Base-by-base conservation (phyloP, 2,888 invertebrate species). In the Clunio marinus region DNA sequence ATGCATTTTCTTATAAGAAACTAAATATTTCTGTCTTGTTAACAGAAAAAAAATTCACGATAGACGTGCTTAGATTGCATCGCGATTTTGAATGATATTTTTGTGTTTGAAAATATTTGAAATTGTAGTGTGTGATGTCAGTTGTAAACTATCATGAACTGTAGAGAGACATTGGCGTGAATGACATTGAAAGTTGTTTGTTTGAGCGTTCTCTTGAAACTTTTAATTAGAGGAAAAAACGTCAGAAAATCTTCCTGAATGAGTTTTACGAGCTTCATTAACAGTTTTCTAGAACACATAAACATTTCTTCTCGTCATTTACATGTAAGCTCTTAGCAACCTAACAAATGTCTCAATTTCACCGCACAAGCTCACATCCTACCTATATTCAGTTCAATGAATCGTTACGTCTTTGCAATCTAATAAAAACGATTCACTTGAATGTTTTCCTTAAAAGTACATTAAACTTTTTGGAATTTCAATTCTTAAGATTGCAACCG, bases 381-480 rank as follows among this genome's bases (percentile, higher is more conserved):
- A 24, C 57, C 24, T 17, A 57, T 57, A 7, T 55, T 55, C 55
- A 51, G 66, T 66, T 66, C 66, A 66, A 66, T 66, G 66, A 66
- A 66, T 46, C 66, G 66, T 66, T 66, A 66, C 66, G 66, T 66
- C 20, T 51, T 46, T 22, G 20, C 46, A 28, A 51, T 51, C 66
- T 55, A 35, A 35, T 20, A 55, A 55, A 35, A 17, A 32, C 58
- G 25, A 7, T 24, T 3, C 13, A 24, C 24, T 24, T 22, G 17
- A 35, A 17, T 55, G 32, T 66, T 66, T 66, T 66, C 66, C 66
- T 66, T 66, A 66, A 66, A 66, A 66, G 66, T 66, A 51, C 66
- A 55, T 7, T 32, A 66, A 51, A 66, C 66, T 55, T 51, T 66
- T 25, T 45, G 63, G 63, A 65, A 65, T 65, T 37, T 25, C 35